Evolutionary conservation across 2,797 vertebrate genomes (phyloP).

Genomic region (Australoheros facetus): DNA sequence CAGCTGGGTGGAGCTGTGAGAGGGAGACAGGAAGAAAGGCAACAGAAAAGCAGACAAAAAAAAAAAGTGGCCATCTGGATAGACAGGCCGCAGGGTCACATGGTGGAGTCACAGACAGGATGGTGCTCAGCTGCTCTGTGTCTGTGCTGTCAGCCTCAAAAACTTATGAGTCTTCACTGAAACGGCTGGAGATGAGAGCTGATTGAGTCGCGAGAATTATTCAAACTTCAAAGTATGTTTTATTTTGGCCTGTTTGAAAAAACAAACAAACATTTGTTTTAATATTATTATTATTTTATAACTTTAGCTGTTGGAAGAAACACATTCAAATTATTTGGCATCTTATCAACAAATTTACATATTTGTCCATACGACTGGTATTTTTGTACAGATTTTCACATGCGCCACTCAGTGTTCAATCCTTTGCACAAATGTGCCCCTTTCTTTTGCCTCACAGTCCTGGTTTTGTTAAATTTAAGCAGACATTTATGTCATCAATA

Average conservation of each 20-base stretch:
- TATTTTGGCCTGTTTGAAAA: constrained; percentile 14
- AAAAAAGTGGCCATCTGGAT: constrained; percentile 73
- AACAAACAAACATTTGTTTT: no score
- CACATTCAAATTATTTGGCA: neutral
- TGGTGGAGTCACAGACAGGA: constrained; percentile 62
- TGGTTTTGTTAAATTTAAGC: neutral
- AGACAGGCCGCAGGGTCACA: constrained; percentile 69
- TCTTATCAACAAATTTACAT: neutral
- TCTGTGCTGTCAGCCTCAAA: constrained; percentile 52
- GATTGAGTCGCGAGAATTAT: constrained; percentile 34
- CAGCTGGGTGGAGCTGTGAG: constrained; percentile 41
- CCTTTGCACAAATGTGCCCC: neutral
- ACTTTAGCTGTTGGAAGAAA: neutral
- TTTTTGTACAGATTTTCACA: neutral
- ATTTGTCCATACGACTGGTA: neutral
- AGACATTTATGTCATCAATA: neutral
- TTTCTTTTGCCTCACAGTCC: neutral
- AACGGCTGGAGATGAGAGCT: constrained; percentile 32
- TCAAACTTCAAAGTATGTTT: constrained; percentile 34
- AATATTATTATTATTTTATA: neutral
- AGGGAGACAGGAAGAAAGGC: constrained; percentile 30
- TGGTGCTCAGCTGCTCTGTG: constrained; percentile 71
- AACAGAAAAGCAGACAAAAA: constrained; percentile 32
- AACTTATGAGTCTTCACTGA: constrained; percentile 53
- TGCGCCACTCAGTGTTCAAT: neutral